These are phyloP conservation scores for Phrynocephalus vlangalii DNA, from an alignment of 2,797 vertebrate genomes.

Conservation along the genomic window DNA sequence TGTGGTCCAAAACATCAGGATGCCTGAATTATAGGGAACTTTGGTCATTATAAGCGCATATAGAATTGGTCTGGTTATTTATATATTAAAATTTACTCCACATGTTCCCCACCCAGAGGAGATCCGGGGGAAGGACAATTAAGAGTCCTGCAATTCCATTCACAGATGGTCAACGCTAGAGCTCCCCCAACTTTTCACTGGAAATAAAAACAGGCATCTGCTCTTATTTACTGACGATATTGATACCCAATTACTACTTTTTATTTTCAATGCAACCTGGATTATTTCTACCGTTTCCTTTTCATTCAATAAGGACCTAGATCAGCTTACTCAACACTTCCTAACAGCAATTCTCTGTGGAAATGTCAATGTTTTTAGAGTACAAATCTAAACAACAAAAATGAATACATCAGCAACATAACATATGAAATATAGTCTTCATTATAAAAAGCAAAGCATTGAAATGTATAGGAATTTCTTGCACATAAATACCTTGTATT, in stretches of 20 bases:
- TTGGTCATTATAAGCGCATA: neutral
- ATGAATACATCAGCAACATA: conserved; percentile 12
- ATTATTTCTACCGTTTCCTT: neutral
- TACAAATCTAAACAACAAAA: neutral
- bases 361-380: neutral
- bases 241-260: neutral
- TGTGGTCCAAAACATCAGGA: no score
- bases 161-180: neutral
- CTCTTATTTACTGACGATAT: neutral
- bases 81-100: neutral
- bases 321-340: no score
- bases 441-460: neutral
- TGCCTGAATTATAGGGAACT: no score
- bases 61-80: neutral
- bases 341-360: no score
- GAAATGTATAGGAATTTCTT: conserved; percentile 6
- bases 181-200: neutral
- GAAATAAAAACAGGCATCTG: neutral
- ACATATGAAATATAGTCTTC: neutral
- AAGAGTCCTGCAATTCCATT: neutral
- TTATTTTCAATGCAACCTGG: neutral
- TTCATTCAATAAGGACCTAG: neutral
- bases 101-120: neutral
- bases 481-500: conserved; percentile 83
- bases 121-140: neutral